Evolutionary conservation across 2,888 invertebrate species (phyloP).

Genomic region (Pollenia labialis): DNA sequence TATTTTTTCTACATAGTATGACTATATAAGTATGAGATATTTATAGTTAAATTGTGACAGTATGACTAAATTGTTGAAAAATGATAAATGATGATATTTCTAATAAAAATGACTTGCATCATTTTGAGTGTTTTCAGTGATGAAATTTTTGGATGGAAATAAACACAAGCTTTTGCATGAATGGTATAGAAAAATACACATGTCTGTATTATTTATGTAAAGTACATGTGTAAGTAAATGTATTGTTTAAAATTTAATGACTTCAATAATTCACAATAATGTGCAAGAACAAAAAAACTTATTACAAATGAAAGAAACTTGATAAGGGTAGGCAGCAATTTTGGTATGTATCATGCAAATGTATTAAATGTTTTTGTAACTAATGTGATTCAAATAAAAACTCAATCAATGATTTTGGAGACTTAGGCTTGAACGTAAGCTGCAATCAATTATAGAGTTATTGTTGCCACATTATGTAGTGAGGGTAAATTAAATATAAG

Average conservation of each 20-base stretch:
- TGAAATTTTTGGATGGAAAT: slow-evolving; percentile 12
- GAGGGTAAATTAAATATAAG: too few species aligned
- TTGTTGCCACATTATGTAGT: too few species aligned
- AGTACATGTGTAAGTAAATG: slow-evolving; percentile 1
- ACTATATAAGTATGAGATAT: slow-evolving; percentile 30
- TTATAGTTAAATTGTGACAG: slow-evolving; percentile 65
- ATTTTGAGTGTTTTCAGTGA: slow-evolving; percentile 29
- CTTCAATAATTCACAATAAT: slow-evolving; percentile 38
- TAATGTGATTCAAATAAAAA: too few species aligned
- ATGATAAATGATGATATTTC: slow-evolving; percentile 72
- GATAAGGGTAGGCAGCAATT: background rate
- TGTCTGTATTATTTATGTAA: background rate
- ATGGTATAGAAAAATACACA: background rate
- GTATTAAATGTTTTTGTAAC: too few species aligned
- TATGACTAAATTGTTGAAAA: slow-evolving; percentile 73
- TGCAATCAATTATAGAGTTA: too few species aligned
- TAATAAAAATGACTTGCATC: slow-evolving; percentile 71
- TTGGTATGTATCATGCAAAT: too few species aligned
- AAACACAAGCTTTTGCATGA: slow-evolving; percentile 2
- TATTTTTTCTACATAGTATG: slow-evolving; percentile 7
- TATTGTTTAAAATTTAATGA: slow-evolving; percentile 35
- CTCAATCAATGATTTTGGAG: too few species aligned
- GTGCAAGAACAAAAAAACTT: slow-evolving; percentile 11
- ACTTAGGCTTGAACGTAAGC: too few species aligned
- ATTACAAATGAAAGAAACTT: background rate